A percentile compares a stretch with the other conserved stretches of the same genome.
Evolutionary conservation across 92 coral and sea anemone species (phyloP).

Genomic region (Paragorgia papillata): DNA sequence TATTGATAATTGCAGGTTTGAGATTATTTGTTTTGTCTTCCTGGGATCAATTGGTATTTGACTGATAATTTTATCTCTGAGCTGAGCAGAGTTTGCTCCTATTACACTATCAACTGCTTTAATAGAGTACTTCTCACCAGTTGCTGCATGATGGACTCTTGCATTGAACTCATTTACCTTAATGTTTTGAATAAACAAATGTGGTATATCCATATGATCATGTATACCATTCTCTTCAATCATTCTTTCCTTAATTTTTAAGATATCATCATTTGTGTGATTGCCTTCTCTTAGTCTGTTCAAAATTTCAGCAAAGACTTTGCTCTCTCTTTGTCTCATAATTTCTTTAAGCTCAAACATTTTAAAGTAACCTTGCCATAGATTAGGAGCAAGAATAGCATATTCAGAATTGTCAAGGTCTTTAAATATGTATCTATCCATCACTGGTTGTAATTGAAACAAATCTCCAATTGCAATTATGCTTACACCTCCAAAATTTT

Average conservation of each 20-base stretch:
- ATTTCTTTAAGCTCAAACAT: conserved; percentile 61
- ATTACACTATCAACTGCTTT: too few relatives aligned
- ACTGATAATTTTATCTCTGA: conserved; percentile 22
- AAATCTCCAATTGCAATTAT: conserved; percentile 65
- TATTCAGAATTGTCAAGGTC: conserved; percentile 53
- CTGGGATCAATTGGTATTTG: conserved; percentile 49
- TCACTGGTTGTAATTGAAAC: conserved; percentile 61
- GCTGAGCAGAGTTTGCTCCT: too few relatives aligned
- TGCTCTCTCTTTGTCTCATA: too few relatives aligned
- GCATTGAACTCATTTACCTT: conserved; percentile 15
- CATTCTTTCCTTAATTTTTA: too few relatives aligned
- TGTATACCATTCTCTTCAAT: too few relatives aligned
- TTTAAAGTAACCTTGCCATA: conserved; percentile 55
- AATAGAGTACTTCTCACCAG: conserved; percentile 9
- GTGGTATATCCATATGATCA: too few relatives aligned
- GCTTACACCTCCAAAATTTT: conserved; percentile 62
- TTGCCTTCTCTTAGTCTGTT: too few relatives aligned
- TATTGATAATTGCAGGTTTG: conserved; percentile 46
- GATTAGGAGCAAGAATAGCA: conserved; percentile 62
- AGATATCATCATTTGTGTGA: too few relatives aligned
- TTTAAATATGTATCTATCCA: conserved; percentile 61
- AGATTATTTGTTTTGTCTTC: conserved; percentile 63
- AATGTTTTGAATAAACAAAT: conserved; percentile 56
- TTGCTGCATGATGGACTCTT: conserved; percentile 11
- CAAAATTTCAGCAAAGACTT: too few relatives aligned